Evolutionary conservation across 2,797 vertebrate species (phyloP), one percentile per base, ranked within the genome.

Genomic region (Sphenopsis melanotis): DNA sequence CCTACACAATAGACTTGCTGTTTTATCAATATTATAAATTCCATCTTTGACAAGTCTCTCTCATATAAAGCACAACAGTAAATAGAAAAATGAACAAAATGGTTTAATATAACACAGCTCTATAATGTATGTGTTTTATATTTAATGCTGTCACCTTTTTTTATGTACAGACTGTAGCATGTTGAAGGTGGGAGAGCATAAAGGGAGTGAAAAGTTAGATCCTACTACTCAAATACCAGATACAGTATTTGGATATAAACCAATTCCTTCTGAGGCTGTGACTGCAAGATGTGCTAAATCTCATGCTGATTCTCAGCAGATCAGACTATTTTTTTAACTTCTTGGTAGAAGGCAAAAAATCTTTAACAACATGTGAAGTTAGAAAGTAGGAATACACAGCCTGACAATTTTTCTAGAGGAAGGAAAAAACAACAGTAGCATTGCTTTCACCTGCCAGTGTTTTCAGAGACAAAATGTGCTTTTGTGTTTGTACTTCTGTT

Each of bases 11-110:
- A 91, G 79, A 92, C 66, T 81, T 78, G 61, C 61, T 77, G 61
- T 85, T 95, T 89, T 70, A 91, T 86, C 81, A 89, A 22, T 87
- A 92, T 91, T 95, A 94, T 59, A 79, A 85, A 69, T 83, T 81
- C 63, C 76, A 83, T 46, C 56, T 87, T 92, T 83, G 65, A 81
- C 50, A 42, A 96, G 57, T 65, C 55, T 83, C 41, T 91, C 44
- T 92, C 57, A 44, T 72, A 47, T 46, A 75, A 92, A 86, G 65
- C 57, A 72, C 52, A 93, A 69, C 14, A 87, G 79, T 78, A 92
- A 95, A 91, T 4, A 77, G 47, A 89, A 90, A 93, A 92, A 41
- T 21, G 34, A 93, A 95, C 34, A 75, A 50, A 94, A 78, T 49
- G 36, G 6, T 86, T 93, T 91, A 75, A 92, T 80, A 56, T 74